A percentile compares a stretch with the other conserved stretches of the same genome.
These are phyloP conservation scores for Centrocercus urophasianus DNA, from an alignment of 2,113 vertebrate species.

Conservation along the genomic window DNA sequence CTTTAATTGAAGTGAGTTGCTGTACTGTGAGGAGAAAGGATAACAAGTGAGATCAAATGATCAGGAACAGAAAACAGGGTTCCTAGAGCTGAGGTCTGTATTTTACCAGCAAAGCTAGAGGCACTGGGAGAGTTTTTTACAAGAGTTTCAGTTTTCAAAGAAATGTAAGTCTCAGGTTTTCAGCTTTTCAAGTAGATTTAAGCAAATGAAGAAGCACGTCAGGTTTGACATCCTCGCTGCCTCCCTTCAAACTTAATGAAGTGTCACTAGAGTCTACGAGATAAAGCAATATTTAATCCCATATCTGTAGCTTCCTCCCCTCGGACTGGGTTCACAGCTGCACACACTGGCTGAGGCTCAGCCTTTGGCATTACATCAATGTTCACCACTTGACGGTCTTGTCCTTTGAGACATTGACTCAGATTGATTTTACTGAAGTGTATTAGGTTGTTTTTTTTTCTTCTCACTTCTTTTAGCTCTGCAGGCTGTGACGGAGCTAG, in stretches of 20 bases:
- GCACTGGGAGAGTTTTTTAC: background rate
- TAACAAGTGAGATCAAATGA: conserved; percentile 28
- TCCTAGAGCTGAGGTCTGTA: background rate
- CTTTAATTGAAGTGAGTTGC: conserved; percentile 52
- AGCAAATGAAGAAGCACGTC: background rate
- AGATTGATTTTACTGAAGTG: background rate
- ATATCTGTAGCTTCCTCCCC: background rate
- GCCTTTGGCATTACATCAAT: background rate
- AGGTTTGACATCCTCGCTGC: background rate
- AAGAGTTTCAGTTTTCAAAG: conserved; percentile 3
- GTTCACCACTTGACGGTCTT: background rate
- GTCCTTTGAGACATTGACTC: background rate
- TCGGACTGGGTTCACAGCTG: background rate
- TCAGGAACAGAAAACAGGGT: background rate
- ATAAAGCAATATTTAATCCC: conserved; percentile 26
- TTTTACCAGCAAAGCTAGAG: background rate
- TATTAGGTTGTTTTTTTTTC: background rate
- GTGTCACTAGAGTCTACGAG: background rate
- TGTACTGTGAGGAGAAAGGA: conserved; percentile 18
- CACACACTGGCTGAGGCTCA: background rate
- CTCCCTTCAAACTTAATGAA: background rate
- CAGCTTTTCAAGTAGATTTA: background rate
- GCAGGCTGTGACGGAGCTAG: background rate
- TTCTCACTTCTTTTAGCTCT: background rate
- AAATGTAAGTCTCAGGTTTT: background rate